Percentiles rank a stretch among this genome's conserved stretches.
phyloP scores from a whole-genome alignment of 2,888 invertebrate species.

The Stramonita haemastoma region DNA sequence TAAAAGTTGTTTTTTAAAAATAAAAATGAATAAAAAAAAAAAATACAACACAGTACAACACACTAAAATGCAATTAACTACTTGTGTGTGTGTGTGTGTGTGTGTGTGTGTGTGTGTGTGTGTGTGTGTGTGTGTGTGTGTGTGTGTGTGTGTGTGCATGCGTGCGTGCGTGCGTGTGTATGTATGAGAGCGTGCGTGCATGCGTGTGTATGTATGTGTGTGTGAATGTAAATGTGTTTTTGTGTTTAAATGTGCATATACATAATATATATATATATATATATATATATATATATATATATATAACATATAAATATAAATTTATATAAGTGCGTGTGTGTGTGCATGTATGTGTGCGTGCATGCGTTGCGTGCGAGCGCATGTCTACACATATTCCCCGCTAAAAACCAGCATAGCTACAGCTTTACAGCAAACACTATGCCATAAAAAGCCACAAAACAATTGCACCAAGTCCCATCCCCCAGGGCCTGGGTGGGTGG shows the following conservation, averaged over 20 bases:
- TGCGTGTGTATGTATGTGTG: neutral
- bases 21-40: no score
- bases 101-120: constrained; percentile 10
- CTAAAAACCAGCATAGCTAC: no score
- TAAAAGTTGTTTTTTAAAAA: no score
- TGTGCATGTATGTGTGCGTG: neutral
- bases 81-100: neutral
- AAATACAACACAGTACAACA: no score
- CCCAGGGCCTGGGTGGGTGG: no score
- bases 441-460: no score
- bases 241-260: neutral
- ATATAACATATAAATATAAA: neutral
- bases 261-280: neutral
- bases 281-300: no score
- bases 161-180: neutral
- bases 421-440: no score
- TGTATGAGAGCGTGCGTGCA: neutral
- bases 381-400: neutral
- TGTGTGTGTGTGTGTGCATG: neutral
- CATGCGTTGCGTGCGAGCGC: neutral
- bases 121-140: neutral
- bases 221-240: neutral
- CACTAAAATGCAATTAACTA: neutral
- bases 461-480: no score
- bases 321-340: neutral